Base-by-base conservation (phyloP, 2,113 vertebrate species). In the Vulpes ferrilata region DNA sequence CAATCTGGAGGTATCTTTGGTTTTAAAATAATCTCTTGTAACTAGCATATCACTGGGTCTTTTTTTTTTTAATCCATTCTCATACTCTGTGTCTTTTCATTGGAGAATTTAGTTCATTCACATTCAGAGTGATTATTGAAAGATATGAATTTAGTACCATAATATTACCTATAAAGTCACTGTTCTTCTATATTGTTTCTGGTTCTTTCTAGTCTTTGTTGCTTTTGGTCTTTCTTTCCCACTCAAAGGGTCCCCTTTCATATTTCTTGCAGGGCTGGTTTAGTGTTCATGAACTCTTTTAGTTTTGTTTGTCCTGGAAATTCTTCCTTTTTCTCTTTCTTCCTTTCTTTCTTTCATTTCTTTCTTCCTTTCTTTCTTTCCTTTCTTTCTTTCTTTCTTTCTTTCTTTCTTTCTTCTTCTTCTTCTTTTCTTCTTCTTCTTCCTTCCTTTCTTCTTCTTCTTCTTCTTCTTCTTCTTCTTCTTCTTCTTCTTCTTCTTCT, bases 401-500 rank as follows among this genome's bases (percentile, higher is more conserved):
- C 5, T 43, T 6, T 43, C 5, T 6, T 43, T 43, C 38, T 43
- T 43, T 43, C 38, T 43, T 5, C 5, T 35, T 35, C 35, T 35
- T 35, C 35, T 35, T 43, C 43, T 43, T 6, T 1, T 43, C 1
- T 43, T 3, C 1, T 43, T 43, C 5, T 6, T 43, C 1, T 43
- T 35, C 35, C 35, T 35, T 35, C 2, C 35, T 35, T 35, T 35
- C 35, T 35, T 35, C 35, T 35, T 35, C 35, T 35, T 35, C 35
- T 35, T 35, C 35, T 35, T 35, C 35, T 43, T 43, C 38, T 43
- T 43, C 38, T 43, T 43, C 38, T 43, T 43, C 38, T 5, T 43
- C 5, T 43, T 5, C 5, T 5, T 5, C 5, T 43, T 5, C 4
- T 5, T 43, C 4, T 5, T 43, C 4, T 5, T 43, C 43, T 43